Evolutionary conservation across 2,888 invertebrate genomes (phyloP).

Genomic region (Dasysyrphus tricinctus): DNA sequence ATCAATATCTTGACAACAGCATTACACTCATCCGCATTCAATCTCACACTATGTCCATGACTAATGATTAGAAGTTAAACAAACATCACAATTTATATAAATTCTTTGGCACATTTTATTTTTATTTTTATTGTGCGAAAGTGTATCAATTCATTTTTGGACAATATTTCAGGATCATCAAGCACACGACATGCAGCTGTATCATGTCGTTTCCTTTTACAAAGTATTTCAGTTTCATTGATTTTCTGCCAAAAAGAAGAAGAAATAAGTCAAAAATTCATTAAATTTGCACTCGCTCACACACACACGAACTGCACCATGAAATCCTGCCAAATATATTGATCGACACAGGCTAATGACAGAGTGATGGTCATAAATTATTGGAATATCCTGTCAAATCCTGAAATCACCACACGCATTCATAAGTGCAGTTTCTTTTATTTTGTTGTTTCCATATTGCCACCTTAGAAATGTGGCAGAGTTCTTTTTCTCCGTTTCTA

Average conservation of each 20-base stretch:
- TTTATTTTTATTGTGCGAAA: constrained; percentile 38
- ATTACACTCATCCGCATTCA: not conserved
- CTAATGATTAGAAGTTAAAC: constrained; percentile 72
- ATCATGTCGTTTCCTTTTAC: not conserved
- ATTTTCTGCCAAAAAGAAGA: constrained; percentile 55
- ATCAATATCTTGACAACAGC: constrained; percentile 26
- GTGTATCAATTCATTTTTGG: constrained; percentile 30
- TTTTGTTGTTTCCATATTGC: not conserved
- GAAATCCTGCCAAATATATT: constrained; percentile 44
- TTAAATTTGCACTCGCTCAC: constrained; percentile 55
- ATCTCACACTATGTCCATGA: constrained; percentile 45
- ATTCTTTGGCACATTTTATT: constrained; percentile 9
- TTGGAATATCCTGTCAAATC: constrained; percentile 59
- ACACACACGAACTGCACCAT: not conserved
- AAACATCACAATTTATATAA: constrained; percentile 51
- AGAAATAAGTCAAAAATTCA: constrained; percentile 53
- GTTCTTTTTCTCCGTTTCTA: constrained; percentile 12
- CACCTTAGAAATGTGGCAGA: constrained; percentile 17
- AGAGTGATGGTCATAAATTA: constrained; percentile 68
- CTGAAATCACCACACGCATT: constrained; percentile 24
- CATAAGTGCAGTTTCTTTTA: constrained; percentile 37
- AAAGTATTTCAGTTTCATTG: constrained; percentile 34
- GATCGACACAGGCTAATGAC: constrained; percentile 74
- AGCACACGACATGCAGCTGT: constrained; percentile 52
- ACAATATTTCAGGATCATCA: constrained; percentile 61